Conservation (phyloP, 2,888 invertebrate species). For the Helicoverpa assulta region DNA sequence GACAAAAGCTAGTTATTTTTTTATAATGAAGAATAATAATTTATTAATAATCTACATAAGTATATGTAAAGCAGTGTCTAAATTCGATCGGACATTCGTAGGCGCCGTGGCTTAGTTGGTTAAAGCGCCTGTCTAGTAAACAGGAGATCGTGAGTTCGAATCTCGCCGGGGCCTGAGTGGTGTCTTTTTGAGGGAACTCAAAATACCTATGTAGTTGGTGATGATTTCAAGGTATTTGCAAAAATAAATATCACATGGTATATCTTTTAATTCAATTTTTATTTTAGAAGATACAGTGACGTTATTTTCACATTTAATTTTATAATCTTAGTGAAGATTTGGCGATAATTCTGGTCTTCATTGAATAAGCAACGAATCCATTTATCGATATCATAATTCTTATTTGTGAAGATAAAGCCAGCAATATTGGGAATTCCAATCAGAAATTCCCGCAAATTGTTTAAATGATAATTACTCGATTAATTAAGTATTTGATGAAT, state of each 20-base stretch:
- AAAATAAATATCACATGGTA: neutral
- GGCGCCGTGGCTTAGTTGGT: conserved; percentile 94
- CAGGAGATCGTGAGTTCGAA: conserved; percentile 64
- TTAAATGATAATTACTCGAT: neutral
- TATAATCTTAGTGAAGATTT: too few species aligned
- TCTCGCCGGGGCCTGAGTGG: conserved; percentile 60
- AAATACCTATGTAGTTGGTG: neutral
- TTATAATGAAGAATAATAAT: neutral
- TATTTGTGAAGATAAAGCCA: too few species aligned
- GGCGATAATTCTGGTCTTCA: too few species aligned
- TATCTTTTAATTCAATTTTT: too few species aligned
- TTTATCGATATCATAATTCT: too few species aligned
- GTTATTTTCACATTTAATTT: too few species aligned
- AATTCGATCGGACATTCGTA: conserved; percentile 8
- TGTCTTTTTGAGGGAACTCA: neutral
- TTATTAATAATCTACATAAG: neutral
- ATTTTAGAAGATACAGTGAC: too few species aligned
- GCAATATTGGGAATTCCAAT: neutral
- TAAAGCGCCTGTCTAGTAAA: conserved; percentile 86
- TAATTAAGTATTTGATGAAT: neutral
- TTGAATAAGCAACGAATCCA: too few species aligned
- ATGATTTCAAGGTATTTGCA: neutral
- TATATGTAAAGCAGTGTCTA: neutral
- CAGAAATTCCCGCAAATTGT: neutral
- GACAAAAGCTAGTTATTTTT: neutral